Percentiles rank a stretch among this genome's conserved stretches.
phyloP scores from a whole-genome alignment of 2,888 invertebrate species.

The Pristionchus entomophagus region DNA sequence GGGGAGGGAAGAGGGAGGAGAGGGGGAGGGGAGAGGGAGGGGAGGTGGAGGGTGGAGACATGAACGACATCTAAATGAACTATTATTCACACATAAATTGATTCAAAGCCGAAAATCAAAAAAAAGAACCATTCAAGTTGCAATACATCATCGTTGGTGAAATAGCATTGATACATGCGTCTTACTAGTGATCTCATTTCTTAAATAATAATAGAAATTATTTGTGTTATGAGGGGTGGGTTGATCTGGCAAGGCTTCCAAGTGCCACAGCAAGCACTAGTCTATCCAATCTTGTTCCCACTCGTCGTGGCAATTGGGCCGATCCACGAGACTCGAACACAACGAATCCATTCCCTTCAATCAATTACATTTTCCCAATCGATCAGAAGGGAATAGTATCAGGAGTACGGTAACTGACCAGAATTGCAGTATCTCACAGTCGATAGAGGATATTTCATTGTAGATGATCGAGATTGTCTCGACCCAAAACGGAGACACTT shows the following conservation, averaged over 20 bases:
- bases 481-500: background rate
- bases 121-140: too few species aligned
- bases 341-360: conserved; percentile 58
- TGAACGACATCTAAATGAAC: too few species aligned
- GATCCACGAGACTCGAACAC: conserved; percentile 61
- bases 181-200: too few species aligned
- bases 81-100: too few species aligned
- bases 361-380: too few species aligned
- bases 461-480: background rate
- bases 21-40: background rate
- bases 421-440: conserved; percentile 66
- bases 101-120: too few species aligned
- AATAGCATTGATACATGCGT: too few species aligned
- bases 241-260: conserved; percentile 48
- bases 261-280: conserved; percentile 69
- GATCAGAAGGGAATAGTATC: background rate
- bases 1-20: background rate
- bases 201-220: too few species aligned
- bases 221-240: too few species aligned
- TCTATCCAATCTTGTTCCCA: conserved; percentile 68
- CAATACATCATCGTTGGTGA: too few species aligned
- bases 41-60: background rate
- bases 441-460: conserved; percentile 53
- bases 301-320: conserved; percentile 53
- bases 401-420: conserved; percentile 33